Evolutionary conservation across 2,888 invertebrate species (phyloP).

Genomic region (Chymomyza amoena): DNA sequence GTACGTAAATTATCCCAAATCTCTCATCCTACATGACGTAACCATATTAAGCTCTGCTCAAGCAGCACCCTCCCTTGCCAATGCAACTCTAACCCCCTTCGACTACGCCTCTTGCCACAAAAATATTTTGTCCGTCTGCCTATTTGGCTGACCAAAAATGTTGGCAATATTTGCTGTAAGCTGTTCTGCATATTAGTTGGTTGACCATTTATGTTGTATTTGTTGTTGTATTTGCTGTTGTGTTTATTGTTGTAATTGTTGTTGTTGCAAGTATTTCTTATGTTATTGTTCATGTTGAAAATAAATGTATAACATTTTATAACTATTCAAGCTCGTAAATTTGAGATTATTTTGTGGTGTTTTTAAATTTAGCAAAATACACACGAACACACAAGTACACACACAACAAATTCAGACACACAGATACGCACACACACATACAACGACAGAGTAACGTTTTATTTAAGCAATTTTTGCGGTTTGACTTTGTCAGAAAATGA

Average conservation of each 20-base stretch:
- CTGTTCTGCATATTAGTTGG: neutral
- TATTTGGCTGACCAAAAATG: conserved; percentile 23
- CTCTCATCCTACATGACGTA: too few relatives aligned
- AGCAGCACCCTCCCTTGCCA: too few relatives aligned
- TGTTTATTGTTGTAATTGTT: conserved; percentile 6
- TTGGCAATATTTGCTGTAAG: conserved; percentile 15
- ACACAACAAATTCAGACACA: neutral
- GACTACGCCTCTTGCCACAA: conserved; percentile 6
- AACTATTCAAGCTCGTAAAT: conserved; percentile 65
- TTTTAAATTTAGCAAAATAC: conserved; percentile 53
- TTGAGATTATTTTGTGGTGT: conserved; percentile 61
- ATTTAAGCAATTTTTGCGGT: conserved; percentile 49
- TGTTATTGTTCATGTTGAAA: conserved; percentile 38
- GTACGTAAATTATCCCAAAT: too few relatives aligned
- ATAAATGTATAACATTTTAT: conserved; percentile 68
- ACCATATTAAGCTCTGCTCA: too few relatives aligned
- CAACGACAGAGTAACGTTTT: conserved; percentile 1
- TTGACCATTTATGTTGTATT: neutral
- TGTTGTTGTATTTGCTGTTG: conserved; percentile 1
- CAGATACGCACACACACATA: neutral
- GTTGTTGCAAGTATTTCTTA: conserved; percentile 20
- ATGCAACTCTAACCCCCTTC: neutral
- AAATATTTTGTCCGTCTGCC: conserved; percentile 5
- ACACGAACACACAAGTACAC: too few relatives aligned
- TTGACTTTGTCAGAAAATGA: conserved; percentile 14